Conservation (phyloP, 1,140 invertebrate genomes). For the Trichonephila inaurata region DNA sequence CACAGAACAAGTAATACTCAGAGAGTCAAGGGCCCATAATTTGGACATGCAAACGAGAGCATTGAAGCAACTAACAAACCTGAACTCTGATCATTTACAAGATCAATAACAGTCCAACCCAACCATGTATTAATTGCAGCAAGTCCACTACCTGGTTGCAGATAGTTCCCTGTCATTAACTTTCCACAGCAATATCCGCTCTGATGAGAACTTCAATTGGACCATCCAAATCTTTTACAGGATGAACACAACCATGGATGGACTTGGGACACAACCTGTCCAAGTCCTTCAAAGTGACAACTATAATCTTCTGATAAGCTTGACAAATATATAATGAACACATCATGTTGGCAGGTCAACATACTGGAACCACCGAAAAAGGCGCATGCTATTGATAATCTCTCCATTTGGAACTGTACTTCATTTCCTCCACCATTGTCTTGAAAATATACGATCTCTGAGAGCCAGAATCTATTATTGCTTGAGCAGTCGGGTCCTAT, state of each 20-base stretch:
- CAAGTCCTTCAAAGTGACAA: constrained; percentile 36
- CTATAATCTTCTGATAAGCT: background rate
- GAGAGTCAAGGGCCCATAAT: constrained; percentile 80
- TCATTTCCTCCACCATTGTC: background rate
- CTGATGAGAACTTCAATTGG: constrained; percentile 38
- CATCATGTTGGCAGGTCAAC: background rate
- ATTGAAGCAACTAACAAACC: constrained; percentile 72
- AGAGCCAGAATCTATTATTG: constrained; percentile 21
- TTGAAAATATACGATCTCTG: background rate
- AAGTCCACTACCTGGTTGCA: background rate
- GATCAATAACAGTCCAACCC: constrained; percentile 43
- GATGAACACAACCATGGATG: background rate
- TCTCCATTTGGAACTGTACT: background rate
- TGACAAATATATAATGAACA: background rate
- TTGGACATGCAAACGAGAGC: constrained; percentile 78
- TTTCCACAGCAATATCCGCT: constrained; percentile 10
- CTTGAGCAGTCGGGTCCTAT: too few relatives aligned
- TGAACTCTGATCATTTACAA: background rate
- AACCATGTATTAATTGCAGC: constrained; percentile 19
- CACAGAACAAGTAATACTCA: constrained; percentile 80
- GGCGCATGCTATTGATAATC: constrained; percentile 3
- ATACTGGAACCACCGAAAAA: background rate
- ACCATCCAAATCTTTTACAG: background rate
- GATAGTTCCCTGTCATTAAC: background rate
- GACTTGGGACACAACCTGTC: too few relatives aligned